phyloP scores from a whole-genome alignment of 2,888 invertebrate genomes.

The Macrosiphum euphorbiae region DNA sequence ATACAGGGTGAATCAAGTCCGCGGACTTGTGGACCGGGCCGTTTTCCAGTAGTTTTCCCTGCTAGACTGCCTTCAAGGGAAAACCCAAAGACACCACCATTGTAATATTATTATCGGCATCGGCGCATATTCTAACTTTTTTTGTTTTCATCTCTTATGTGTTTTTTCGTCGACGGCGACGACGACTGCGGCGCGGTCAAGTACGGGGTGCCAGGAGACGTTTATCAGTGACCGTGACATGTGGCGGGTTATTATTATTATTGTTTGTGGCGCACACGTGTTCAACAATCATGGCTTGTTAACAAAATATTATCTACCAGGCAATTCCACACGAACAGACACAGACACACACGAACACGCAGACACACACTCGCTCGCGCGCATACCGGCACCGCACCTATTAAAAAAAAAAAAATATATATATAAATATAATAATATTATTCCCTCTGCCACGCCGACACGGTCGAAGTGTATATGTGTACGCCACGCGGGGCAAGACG shows the following conservation, averaged over 20 bases:
- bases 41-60: background rate
- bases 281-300: conserved; percentile 64
- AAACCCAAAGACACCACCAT: background rate
- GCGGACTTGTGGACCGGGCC: background rate
- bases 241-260: conserved; percentile 54
- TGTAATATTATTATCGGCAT: background rate
- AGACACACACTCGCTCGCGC: background rate
- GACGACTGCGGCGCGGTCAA: background rate
- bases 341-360: background rate
- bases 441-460: conserved; percentile 51
- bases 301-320: conserved; percentile 64
- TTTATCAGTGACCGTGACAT: conserved; percentile 61
- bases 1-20: background rate
- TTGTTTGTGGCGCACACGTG: conserved; percentile 61
- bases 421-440: conserved; percentile 7
- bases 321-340: conserved; percentile 53
- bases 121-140: background rate
- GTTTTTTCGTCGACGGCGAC: background rate
- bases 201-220: conserved; percentile 50
- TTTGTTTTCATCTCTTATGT: background rate
- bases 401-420: conserved; percentile 29
- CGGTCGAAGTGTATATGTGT: conserved; percentile 31
- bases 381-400: conserved; percentile 61
- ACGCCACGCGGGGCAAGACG: conserved; percentile 46
- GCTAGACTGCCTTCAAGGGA: background rate